Conservation (phyloP, 2,113 vertebrate species). For the Thryonomys swinderianus region DNA sequence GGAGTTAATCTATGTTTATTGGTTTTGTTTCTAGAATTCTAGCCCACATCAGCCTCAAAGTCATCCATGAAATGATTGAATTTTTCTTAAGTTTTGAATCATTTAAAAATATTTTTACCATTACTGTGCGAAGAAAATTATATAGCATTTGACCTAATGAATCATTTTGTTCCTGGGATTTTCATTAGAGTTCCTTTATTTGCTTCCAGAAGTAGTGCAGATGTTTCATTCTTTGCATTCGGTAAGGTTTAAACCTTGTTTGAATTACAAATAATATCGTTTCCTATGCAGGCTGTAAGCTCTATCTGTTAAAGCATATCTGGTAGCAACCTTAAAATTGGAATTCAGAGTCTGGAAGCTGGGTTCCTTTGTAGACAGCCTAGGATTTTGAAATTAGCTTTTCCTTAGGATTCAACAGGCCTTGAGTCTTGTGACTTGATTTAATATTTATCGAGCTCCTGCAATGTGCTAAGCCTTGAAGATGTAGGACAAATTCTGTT, state of each 20-base stretch:
- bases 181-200: constrained; percentile 6
- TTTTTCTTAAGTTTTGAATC: constrained; percentile 1
- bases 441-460: constrained; percentile 66
- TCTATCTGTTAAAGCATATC: constrained; percentile 56
- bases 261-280: constrained; percentile 53
- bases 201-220: not conserved
- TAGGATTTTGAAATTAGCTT: constrained; percentile 62
- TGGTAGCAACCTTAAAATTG: constrained; percentile 60
- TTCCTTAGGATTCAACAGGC: constrained; percentile 53
- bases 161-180: not conserved
- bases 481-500: constrained; percentile 49
- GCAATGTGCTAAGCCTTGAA: constrained; percentile 43
- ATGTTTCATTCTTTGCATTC: constrained; percentile 34
- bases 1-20: not conserved
- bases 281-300: constrained; percentile 35
- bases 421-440: constrained; percentile 60
- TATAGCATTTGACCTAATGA: not conserved
- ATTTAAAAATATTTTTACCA: constrained; percentile 46
- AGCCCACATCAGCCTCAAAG: not conserved
- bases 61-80: constrained; percentile 6
- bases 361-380: constrained; percentile 49
- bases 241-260: constrained; percentile 45
- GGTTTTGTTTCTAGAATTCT: constrained; percentile 21
- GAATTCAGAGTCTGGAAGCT: constrained; percentile 52
- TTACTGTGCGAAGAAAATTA: not conserved